These are phyloP conservation scores for Taeniopygia guttata DNA, from an alignment of 2,797 vertebrate genomes.

Conservation along the genomic window DNA sequence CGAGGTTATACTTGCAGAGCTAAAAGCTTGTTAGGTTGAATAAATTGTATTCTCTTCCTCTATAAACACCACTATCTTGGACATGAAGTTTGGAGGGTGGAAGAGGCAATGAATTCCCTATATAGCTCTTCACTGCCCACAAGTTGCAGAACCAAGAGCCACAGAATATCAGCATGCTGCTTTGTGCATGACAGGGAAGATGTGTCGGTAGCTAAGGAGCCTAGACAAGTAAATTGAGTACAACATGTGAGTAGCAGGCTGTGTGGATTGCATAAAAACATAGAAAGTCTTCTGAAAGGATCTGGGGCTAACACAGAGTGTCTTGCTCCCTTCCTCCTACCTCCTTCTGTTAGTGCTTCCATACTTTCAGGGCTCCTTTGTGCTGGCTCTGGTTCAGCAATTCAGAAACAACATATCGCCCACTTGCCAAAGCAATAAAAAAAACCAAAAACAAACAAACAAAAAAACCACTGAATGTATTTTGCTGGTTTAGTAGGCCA, in stretches of 20 bases:
- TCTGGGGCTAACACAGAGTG: background rate
- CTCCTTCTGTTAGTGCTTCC: background rate
- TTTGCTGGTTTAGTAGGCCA: background rate
- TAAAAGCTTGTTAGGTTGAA: background rate
- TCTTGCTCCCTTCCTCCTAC: background rate
- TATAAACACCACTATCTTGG: background rate
- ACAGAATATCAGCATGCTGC: background rate
- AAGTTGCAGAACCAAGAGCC: background rate
- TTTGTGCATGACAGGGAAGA: background rate
- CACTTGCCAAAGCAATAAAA: background rate
- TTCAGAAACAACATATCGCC: background rate
- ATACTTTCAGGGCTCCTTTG: background rate
- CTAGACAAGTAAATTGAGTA: background rate
- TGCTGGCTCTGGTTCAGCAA: background rate
- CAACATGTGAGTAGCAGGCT: rapidly evolving
- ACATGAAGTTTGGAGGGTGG: background rate
- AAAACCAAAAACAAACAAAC: background rate
- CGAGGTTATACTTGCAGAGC: background rate
- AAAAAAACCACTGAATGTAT: background rate
- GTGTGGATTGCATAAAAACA: background rate
- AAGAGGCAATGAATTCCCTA: background rate
- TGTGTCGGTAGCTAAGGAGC: background rate
- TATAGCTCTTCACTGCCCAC: background rate
- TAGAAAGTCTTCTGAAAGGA: background rate
- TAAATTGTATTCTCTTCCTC: background rate